These are phyloP conservation scores for Apeltes quadracus DNA, from an alignment of 2,113 vertebrate species.

Conservation along the genomic window DNA sequence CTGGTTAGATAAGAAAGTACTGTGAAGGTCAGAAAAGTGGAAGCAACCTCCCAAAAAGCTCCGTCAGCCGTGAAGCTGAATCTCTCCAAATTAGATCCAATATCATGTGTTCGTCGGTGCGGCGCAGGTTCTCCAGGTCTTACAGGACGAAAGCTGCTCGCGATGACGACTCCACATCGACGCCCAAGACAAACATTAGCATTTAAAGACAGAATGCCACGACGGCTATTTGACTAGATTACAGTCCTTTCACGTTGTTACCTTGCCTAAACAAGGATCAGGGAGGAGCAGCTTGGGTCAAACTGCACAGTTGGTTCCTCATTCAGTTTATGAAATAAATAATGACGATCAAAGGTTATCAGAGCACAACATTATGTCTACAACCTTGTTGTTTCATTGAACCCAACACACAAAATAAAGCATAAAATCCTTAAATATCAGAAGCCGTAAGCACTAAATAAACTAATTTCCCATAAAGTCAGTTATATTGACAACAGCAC, in stretches of 20 bases:
- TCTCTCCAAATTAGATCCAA: slow-evolving; percentile 11
- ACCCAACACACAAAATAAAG: no score
- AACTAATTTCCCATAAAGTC: no score
- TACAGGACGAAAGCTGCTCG: background rate
- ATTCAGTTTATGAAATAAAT: background rate
- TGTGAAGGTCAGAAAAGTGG: background rate
- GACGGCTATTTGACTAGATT: slow-evolving; percentile 39
- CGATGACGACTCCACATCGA: slow-evolving; percentile 13
- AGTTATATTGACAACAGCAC: background rate
- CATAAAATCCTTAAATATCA: background rate
- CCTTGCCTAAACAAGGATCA: slow-evolving; percentile 18
- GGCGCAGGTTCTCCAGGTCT: slow-evolving; percentile 17
- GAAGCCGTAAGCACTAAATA: background rate
- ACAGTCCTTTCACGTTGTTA: slow-evolving; percentile 9
- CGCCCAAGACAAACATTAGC: slow-evolving; percentile 49
- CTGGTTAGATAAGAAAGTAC: background rate
- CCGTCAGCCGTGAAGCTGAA: slow-evolving; percentile 9
- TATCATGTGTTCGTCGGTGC: background rate
- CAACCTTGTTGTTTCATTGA: background rate
- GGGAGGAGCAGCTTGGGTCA: slow-evolving; percentile 15
- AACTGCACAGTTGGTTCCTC: background rate
- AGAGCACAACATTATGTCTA: background rate
- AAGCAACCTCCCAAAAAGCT: slow-evolving; percentile 6
- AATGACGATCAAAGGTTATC: background rate
- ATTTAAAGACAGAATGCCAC: slow-evolving; percentile 13